Base-by-base conservation (phyloP, 2,113 vertebrate genomes). In the Sprattus sprattus region DNA sequence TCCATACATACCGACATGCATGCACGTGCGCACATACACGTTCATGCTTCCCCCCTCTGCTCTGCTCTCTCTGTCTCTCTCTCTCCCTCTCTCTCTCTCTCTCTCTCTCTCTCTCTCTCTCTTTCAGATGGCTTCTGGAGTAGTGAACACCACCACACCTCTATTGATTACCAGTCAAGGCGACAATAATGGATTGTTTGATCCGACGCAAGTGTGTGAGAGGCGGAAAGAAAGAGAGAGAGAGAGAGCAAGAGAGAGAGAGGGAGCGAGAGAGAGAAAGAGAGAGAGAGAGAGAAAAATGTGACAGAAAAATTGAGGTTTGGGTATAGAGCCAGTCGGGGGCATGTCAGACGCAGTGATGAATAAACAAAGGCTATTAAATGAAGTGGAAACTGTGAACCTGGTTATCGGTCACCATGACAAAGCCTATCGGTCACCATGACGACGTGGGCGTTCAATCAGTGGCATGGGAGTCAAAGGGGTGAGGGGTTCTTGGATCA, bases 371-470 rank as follows among this genome's bases (percentile, higher is more conserved):
- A 78, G 71, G 32, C 32, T 39, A 32, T 78, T 32, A 32, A 78
- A 78, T 78, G 71, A 39, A 78, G 25, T 32, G 71, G 13, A 78
- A 78, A 78, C 25, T 44, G 28, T 15, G 25, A 78, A 78, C 28
- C 71, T 78, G 71, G 71, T 78, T 78, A 78, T 39, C 71, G 32
- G 25, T 78, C 71, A 39, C 44, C 16, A 78, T 78, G 71, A 78
- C 32, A 78, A 78, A 78, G 71, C 28, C 71, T 39, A 39, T 78
- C 39, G 71, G 10, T 78, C 71, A 78, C 32, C 4, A 39, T 39
- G 71, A 78, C 39, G 71, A 16, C 39, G 71, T 39, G 32, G 71
- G 25, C 28, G 28, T 78, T 78, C 71, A 78, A 39, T 78, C 71
- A 78, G 28, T 28, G 39, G 71, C 28, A 10, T 78, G 28, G 32